Conservation (phyloP, 2,888 invertebrate genomes). For the Saturnia japonica region DNA sequence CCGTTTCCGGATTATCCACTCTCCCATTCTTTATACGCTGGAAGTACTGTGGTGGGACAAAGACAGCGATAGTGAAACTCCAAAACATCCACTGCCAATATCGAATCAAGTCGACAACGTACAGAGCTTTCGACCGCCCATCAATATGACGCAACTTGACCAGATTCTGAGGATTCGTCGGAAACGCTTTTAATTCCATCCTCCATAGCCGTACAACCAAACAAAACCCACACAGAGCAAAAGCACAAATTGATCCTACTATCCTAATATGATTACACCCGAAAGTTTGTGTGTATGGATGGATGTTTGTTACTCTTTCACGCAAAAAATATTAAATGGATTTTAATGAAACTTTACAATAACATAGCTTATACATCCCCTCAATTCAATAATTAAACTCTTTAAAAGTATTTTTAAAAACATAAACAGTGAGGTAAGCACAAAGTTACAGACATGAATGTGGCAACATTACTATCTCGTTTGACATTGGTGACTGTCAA, state of each 20-base stretch:
- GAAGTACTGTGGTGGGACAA: slow-evolving; percentile 41
- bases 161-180: slow-evolving; percentile 47
- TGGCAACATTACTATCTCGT: no score
- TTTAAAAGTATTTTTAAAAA: no score
- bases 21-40: slow-evolving; percentile 20
- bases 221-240: not conserved
- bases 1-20: slow-evolving; percentile 22
- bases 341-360: no score
- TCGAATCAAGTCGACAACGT: slow-evolving; percentile 44
- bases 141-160: slow-evolving; percentile 39
- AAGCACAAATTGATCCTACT: slow-evolving; percentile 6
- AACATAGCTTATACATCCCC: no score
- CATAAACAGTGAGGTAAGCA: no score
- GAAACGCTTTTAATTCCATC: slow-evolving; percentile 25
- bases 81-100: slow-evolving; percentile 51
- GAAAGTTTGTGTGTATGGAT: no score
- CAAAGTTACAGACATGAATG: no score
- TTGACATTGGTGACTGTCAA: no score
- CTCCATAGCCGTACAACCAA: not conserved
- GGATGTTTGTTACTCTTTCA: no score
- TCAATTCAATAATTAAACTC: no score
- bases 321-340: no score
- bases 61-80: slow-evolving; percentile 41
- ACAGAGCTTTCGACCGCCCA: slow-evolving; percentile 50
- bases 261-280: no score